Evolutionary conservation across 2,888 invertebrate species (phyloP), one percentile per base, ranked within the genome.

Genomic region (Artemia sinica): DNA sequence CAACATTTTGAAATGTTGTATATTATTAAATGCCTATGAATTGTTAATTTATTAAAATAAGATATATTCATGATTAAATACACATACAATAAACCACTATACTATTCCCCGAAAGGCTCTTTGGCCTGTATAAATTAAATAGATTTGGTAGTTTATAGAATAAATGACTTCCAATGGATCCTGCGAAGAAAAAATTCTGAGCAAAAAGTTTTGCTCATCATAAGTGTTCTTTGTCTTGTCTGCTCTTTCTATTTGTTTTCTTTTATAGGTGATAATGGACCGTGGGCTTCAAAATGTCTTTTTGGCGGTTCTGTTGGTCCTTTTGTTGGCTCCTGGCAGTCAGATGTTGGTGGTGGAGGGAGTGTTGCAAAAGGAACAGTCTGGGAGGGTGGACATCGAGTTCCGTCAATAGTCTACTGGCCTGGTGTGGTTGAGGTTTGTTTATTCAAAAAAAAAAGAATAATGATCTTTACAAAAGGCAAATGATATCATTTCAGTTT

Each of bases 371-470:
- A 75, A 65, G 73, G 71, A 9, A 74, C 74, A 9, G 72, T 74
- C 1, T 74, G 73, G 74, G 75, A 75, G 67, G 75, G 72, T 5
- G 75, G 75, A 6, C 72, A 74, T 68, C 69, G 74, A 68, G 74
- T 74, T 2, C 75, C 75, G 9, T 67, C 73, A 65, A 72, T 74
- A 66, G 68, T 74, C 9, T 69, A 71, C 66, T 75, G 74, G 74
- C 73, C 73, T 9, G 66, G 69, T 3, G 63, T 67, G 12, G 66
- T 74, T 8, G 68, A 71, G 67, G 71, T 71, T 14, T 28, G 13
- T 66, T 66, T 14, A 13, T 13, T 4, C 1, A 28, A 28, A 28
- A 28, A 28, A 28, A 28, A n/a, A n/a, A n/a, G n/a, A n/a, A n/a
- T n/a, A n/a, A n/a, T n/a, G n/a, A 28, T 28, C 28, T 28, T 1